These are phyloP conservation scores for Ploceus nigricollis DNA, from an alignment of 2,113 vertebrate species.

Conservation along the genomic window DNA sequence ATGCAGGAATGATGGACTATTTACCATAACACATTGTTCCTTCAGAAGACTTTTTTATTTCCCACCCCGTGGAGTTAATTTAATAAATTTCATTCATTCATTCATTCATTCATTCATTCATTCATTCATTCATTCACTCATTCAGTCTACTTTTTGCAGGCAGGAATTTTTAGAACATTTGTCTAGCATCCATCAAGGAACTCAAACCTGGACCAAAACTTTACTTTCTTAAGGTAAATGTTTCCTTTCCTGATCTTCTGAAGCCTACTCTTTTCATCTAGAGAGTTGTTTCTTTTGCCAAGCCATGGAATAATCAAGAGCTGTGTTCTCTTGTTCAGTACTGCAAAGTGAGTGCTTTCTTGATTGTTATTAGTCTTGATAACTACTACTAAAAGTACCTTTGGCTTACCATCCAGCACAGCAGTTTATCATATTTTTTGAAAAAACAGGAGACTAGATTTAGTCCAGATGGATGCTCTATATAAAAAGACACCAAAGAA, in stretches of 20 bases:
- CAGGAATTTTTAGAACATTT: neutral
- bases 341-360: neutral
- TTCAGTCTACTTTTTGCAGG: neutral
- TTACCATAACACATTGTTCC: accelerated
- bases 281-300: neutral
- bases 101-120: neutral
- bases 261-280: neutral
- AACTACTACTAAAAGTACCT: neutral
- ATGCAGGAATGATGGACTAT: neutral
- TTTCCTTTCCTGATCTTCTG: neutral
- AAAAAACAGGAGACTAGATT: neutral
- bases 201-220: neutral
- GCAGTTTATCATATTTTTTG: neutral
- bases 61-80: accelerated
- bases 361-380: neutral
- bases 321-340: neutral
- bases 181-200: neutral
- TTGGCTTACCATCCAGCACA: neutral
- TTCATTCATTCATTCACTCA: neutral
- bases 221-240: neutral
- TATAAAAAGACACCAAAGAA: neutral
- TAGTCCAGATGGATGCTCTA: neutral
- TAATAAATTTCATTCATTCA: neutral
- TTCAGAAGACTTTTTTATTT: neutral
- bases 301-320: neutral